A percentile compares a stretch with the other conserved stretches of the same genome.
Conservation (phyloP, 2,113 vertebrate species). For the Siniperca knerii region DNA sequence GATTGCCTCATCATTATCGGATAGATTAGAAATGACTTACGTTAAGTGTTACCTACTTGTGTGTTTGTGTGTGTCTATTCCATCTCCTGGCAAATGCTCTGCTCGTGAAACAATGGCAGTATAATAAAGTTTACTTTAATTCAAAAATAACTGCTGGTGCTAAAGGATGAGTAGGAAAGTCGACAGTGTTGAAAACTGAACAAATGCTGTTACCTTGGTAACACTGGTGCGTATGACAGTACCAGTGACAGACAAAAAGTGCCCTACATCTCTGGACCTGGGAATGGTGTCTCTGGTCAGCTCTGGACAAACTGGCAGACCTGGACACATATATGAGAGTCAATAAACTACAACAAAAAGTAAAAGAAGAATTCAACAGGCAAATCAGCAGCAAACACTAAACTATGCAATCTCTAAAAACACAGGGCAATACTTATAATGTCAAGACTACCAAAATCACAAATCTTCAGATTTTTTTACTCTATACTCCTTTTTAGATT, state of each 20-base stretch:
- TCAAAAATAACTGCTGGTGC: too few species aligned
- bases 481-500: too few species aligned
- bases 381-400: background rate
- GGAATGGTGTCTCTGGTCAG: conserved; percentile 95
- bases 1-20: background rate
- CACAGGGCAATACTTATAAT: background rate
- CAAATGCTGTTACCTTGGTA: conserved; percentile 83
- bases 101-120: too few species aligned
- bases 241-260: conserved; percentile 94
- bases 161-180: too few species aligned
- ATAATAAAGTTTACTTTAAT: too few species aligned
- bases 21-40: background rate
- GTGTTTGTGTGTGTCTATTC: background rate
- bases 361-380: background rate
- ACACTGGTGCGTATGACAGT: conserved; percentile 94
- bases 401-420: too few species aligned
- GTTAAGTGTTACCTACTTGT: too few species aligned
- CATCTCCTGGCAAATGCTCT: background rate
- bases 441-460: background rate
- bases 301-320: conserved; percentile 95
- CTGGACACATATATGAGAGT: conserved; percentile 73
- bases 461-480: too few species aligned
- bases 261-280: conserved; percentile 91
- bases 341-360: background rate
- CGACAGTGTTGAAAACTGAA: background rate